Evolutionary conservation across 2,888 invertebrate genomes (phyloP), one percentile per base, ranked within the genome.

Genomic region (Fragum sueziense): DNA sequence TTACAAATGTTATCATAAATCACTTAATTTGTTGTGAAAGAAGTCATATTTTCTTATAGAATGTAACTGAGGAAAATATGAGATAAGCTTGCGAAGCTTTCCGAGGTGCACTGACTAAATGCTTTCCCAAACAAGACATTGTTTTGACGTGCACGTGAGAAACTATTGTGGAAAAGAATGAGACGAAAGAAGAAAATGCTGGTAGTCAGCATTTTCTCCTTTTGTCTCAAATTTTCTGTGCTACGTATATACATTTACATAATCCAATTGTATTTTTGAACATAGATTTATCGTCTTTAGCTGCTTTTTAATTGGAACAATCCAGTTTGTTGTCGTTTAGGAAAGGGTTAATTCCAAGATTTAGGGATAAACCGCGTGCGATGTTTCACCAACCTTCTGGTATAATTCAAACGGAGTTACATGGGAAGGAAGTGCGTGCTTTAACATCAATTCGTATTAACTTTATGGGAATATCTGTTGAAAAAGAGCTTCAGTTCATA

Each of bases 381-480:
- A 65, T 33, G 25, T 65, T 65, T 65, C 65, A 41, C 37, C 9
- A 41, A 34, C 37, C n/a, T 65, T 37, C 27, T 65, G 65, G 65
- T n/a, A 37, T 65, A 65, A 65, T 65, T 65, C 65, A 41, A 65
- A 65, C 65, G 65, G 65, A 65, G n/a, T 65, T 65, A 65, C 65
- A 65, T 22, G 41, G 3, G 65, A 65, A 65, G 65, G 65, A 65
- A 65, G 41, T 37, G 65, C 65, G 41, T 65, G 25, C 41, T 65
- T 65, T 25, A 14, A 65, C 65, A 65, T 65, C 65, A 65, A 34
- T 31, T 75, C 51, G 33, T 75, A 70, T 75, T 75, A 70, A 75
- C 52, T 75, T 75, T 70, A 75, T 75, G 75, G 34, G 75, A 75
- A 68, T 70, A 52, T 47, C 62, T 75, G 62, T 75, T 41, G 70